These are phyloP conservation scores for Indicator indicator DNA, from an alignment of 2,113 vertebrate species.

Conservation along the genomic window DNA sequence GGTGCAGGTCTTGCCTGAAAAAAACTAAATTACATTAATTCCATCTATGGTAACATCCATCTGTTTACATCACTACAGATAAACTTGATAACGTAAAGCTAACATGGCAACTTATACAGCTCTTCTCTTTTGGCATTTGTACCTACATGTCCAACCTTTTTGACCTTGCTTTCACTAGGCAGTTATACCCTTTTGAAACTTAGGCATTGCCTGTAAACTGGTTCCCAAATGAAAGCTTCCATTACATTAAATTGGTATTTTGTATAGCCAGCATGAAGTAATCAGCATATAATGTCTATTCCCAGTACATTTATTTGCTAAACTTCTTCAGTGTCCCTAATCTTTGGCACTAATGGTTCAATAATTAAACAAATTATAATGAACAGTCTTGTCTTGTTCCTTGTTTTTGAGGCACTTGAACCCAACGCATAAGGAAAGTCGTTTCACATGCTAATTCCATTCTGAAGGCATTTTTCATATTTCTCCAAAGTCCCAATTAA, in stretches of 20 bases:
- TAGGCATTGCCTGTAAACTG: background rate
- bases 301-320: conserved; percentile 64
- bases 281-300: conserved; percentile 67
- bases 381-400: conserved; percentile 55
- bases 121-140: background rate
- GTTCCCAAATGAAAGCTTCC: conserved; percentile 39
- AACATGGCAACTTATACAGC: background rate
- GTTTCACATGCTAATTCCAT: conserved; percentile 40
- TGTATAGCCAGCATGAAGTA: conserved; percentile 41
- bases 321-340: conserved; percentile 61
- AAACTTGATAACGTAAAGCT: background rate
- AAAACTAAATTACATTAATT: background rate
- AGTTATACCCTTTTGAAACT: background rate
- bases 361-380: conserved; percentile 71
- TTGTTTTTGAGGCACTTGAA: conserved; percentile 56
- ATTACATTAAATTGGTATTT: conserved; percentile 56
- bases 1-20: background rate
- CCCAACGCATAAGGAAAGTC: conserved; percentile 22
- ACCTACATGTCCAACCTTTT: background rate
- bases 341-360: conserved; percentile 69
- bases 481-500: conserved; percentile 22
- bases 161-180: background rate
- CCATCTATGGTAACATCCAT: background rate
- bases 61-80: background rate
- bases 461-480: conserved; percentile 50